Evolutionary conservation across 2,888 invertebrate genomes (phyloP).

Genomic region (Tricholauxania praeusta): DNA sequence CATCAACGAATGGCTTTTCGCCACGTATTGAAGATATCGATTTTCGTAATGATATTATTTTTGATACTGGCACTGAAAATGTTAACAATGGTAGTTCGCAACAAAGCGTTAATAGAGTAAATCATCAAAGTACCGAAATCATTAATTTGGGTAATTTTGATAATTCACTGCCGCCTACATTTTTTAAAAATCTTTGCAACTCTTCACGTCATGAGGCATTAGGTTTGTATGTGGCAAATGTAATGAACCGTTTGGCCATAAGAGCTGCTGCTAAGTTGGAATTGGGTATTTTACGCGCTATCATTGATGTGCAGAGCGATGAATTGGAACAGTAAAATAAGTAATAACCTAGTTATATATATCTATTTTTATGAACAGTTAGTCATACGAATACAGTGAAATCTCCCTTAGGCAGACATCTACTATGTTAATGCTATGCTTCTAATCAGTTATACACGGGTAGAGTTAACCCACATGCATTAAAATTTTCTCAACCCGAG

Average conservation of each 20-base stretch:
- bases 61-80: conserved; percentile 48
- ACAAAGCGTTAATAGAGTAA: conserved; percentile 10
- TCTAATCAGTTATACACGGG: no score
- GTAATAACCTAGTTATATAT: conserved; percentile 9
- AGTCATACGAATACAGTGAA: not conserved
- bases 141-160: conserved; percentile 65
- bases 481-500: no score
- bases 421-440: no score
- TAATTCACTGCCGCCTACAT: conserved; percentile 64
- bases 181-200: conserved; percentile 66
- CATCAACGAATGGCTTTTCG: conserved; percentile 62
- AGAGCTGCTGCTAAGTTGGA: conserved; percentile 63
- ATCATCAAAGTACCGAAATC: conserved; percentile 49
- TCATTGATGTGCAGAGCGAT: conserved; percentile 64
- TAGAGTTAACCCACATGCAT: no score
- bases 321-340: conserved; percentile 58
- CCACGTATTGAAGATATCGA: conserved; percentile 63
- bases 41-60: conserved; percentile 64
- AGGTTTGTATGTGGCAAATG: conserved; percentile 65
- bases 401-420: no score
- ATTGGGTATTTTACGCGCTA: conserved; percentile 63
- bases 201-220: conserved; percentile 64
- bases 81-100: conserved; percentile 41
- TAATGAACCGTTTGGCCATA: conserved; percentile 63
- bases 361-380: not conserved